Base-by-base conservation (phyloP, 2,888 invertebrate genomes). In the Synergus gifuensis region DNA sequence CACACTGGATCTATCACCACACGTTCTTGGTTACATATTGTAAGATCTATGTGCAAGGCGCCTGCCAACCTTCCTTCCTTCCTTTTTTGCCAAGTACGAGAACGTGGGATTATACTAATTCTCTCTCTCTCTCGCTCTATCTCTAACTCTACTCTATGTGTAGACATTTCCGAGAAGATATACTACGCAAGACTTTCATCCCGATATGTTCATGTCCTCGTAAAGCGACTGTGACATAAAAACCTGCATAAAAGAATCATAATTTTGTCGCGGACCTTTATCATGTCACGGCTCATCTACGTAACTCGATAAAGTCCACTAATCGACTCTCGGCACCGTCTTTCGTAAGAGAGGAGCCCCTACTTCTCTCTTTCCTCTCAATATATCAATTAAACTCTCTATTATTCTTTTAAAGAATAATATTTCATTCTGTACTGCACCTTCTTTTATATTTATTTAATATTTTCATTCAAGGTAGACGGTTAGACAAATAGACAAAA, bases 1-100 rank as follows among this genome's bases (percentile, higher is more conserved):
- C 78, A 77, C 80, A 82, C 83, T 73, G 82, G 83, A 86, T 87
- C 83, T 85, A 85, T 83, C 82, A 36, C 36, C 36, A 36, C 84
- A 76, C 76, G 69, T 77, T 44, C 76, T 80, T 79, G 63, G 73
- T 64, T 80, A 78, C 78, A 80, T 79, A 81, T 36, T 36, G 78
- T n/a, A 79, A n/a, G 79, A 81, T 40, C 12, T 58, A 73, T 36
- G 58, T 46, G 54, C 67, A 80, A 58, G 46, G 11, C 16, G 54
- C 2, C 63, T 63, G 63, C 28, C 40, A 16, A 16, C 8, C 63
- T 12, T 8, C 36, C 40, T 63, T 14, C 63, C 63, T 63, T 28
- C 36, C 63, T 28, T n/a, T 64, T 8, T 64, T 64, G 63, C 40
- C 40, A 64, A 64, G 63, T 40, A 28, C 63, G 8, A 36, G n/a